Conservation (phyloP, 2,113 vertebrate species). For the Varanus salvator region DNA sequence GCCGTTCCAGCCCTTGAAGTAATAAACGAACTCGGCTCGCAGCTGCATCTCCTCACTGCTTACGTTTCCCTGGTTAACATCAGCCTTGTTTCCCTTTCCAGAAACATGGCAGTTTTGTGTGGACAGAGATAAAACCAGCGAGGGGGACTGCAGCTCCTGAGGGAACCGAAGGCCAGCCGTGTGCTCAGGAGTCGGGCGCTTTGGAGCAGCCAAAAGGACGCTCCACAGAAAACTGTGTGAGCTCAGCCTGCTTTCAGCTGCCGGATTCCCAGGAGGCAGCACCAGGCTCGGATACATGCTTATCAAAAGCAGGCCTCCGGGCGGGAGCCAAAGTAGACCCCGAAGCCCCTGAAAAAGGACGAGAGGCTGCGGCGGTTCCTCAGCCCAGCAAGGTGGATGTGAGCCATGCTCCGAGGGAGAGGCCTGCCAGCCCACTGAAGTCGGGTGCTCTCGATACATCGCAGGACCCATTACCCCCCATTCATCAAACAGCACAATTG, state of each 20-base stretch:
- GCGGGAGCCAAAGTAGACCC: slow-evolving; percentile 65
- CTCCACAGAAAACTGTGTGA: slow-evolving; percentile 72
- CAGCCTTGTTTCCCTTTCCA: slow-evolving; percentile 79
- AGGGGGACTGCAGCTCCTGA: slow-evolving; percentile 65
- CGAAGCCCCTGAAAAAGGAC: slow-evolving; percentile 60
- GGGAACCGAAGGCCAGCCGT: slow-evolving; percentile 73
- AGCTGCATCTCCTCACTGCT: slow-evolving; percentile 72
- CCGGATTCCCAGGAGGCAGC: slow-evolving; percentile 76
- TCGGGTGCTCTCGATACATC: slow-evolving; percentile 13
- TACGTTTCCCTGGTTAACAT: slow-evolving; percentile 71
- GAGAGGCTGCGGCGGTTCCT: slow-evolving; percentile 49
- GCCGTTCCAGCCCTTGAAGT: slow-evolving; percentile 69
- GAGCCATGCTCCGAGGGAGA: slow-evolving; percentile 47
- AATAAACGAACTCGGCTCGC: slow-evolving; percentile 73
- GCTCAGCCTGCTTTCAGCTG: slow-evolving; percentile 73
- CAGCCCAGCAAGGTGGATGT: slow-evolving; percentile 40
- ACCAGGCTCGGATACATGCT: slow-evolving; percentile 71
- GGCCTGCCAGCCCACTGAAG: slow-evolving; percentile 27
- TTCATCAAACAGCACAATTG: neutral
- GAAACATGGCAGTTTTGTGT: slow-evolving; percentile 79
- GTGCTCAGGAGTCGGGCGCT: slow-evolving; percentile 61
- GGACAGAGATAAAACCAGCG: slow-evolving; percentile 77
- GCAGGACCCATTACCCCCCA: slow-evolving; percentile 7
- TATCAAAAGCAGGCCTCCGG: slow-evolving; percentile 78
- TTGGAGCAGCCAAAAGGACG: slow-evolving; percentile 65